Conservation (phyloP, 2,113 vertebrate genomes). For the Tylochromis polylepis region DNA sequence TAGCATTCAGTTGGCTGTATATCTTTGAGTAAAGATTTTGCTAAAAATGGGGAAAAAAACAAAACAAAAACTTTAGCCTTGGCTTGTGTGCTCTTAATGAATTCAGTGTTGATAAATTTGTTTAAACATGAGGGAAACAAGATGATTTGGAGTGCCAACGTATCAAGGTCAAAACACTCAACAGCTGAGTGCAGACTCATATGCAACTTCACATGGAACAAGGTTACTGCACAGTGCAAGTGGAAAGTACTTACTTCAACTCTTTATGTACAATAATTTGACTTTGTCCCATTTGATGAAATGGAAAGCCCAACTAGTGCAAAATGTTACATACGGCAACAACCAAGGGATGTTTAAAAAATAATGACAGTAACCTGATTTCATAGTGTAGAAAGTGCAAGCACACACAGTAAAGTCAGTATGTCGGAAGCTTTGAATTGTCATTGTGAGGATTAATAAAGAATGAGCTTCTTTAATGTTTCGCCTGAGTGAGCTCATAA, state of each 20-base stretch:
- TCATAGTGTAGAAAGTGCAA: slow-evolving; percentile 50
- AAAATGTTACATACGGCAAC: slow-evolving; percentile 1
- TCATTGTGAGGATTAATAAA: slow-evolving; percentile 75
- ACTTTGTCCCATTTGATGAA: slow-evolving; percentile 30
- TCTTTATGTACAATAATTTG: background rate
- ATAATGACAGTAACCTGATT: slow-evolving; percentile 60
- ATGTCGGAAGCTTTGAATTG: slow-evolving; percentile 66
- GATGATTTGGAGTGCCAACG: background rate
- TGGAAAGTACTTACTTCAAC: background rate
- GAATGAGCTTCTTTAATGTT: slow-evolving; percentile 75
- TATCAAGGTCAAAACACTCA: slow-evolving; percentile 20
- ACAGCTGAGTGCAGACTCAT: slow-evolving; percentile 10
- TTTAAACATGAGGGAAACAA: slow-evolving; percentile 21
- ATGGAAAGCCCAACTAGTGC: slow-evolving; percentile 19
- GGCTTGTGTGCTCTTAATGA: background rate
- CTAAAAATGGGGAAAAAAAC: background rate
- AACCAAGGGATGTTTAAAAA: slow-evolving; percentile 48
- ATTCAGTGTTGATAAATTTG: slow-evolving; percentile 19
- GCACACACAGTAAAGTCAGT: slow-evolving; percentile 31
- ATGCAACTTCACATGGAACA: background rate
- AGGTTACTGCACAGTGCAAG: background rate
- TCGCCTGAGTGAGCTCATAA: slow-evolving; percentile 71
- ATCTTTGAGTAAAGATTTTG: background rate
- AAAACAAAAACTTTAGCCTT: background rate
- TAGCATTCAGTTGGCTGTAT: background rate